Percentiles rank a stretch among this genome's conserved stretches.
Conservation (phyloP, 2,797 vertebrate genomes). For the Sebastes trivittatus region DNA sequence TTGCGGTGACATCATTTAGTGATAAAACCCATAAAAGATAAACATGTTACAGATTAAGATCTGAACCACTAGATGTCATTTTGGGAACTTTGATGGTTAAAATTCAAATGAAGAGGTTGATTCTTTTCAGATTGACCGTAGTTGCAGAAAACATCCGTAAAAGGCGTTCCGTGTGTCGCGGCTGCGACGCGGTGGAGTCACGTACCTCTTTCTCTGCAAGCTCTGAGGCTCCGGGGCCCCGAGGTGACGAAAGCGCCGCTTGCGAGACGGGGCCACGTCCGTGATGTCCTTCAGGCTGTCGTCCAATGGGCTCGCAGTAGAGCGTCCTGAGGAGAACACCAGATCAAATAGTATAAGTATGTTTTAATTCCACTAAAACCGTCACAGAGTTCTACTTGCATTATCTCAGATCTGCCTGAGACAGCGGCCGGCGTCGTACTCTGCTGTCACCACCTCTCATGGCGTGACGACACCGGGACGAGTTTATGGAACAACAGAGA, state of each 20-base stretch:
- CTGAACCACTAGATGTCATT: no score
- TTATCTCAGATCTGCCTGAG: no score
- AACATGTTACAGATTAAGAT: no score
- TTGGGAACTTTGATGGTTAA: no score
- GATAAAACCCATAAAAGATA: no score
- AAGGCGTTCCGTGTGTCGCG: no score
- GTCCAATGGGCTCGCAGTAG: conserved; percentile 78
- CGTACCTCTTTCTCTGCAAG: conserved; percentile 52
- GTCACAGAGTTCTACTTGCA: no score
- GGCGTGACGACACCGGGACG: neutral
- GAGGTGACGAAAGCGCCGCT: conserved; percentile 84
- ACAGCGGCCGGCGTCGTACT: no score
- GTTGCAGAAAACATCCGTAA: no score
- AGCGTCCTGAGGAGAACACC: conserved; percentile 48
- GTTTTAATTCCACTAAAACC: neutral
- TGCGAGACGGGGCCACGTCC: conserved; percentile 89
- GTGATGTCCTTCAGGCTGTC: conserved; percentile 81
- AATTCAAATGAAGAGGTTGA: no score
- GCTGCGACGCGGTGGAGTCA: neutral
- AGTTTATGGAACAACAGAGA: neutral
- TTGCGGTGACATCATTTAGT: no score
- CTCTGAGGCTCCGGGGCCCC: conserved; percentile 57
- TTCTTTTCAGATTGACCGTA: no score
- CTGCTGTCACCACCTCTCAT: neutral
- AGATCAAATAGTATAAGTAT: neutral